These are phyloP conservation scores for Macrotrachela quadricornifera DNA, from an alignment of 1,140 invertebrate species.

Conservation along the genomic window DNA sequence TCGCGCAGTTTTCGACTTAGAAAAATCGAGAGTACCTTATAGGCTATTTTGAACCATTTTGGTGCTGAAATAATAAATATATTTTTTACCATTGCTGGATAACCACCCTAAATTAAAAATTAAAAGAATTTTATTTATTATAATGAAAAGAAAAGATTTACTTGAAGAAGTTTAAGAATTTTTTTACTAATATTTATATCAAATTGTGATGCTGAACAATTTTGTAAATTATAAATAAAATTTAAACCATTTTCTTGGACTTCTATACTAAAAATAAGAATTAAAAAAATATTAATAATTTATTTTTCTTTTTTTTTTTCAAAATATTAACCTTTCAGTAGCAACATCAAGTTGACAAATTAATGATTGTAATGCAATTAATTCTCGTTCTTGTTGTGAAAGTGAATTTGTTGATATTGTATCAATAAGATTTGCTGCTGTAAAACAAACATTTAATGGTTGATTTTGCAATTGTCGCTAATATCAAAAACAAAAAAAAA, in stretches of 20 bases:
- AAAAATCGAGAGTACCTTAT: slow-evolving; percentile 80
- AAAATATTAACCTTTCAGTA: slow-evolving; percentile 44
- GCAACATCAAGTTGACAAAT: slow-evolving; percentile 85
- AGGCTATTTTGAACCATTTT: slow-evolving; percentile 90
- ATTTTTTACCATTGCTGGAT: slow-evolving; percentile 87
- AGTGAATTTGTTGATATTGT: no score
- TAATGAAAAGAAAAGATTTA: slow-evolving; percentile 34
- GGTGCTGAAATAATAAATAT: slow-evolving; percentile 88
- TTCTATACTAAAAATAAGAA: slow-evolving; percentile 36
- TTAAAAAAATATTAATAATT: no score
- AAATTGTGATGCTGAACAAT: slow-evolving; percentile 89
- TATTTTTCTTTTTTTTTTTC: no score
- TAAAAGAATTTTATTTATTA: neutral
- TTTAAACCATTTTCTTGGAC: slow-evolving; percentile 80
- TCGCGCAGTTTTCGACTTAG: slow-evolving; percentile 83
- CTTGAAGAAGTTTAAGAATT: slow-evolving; percentile 83
- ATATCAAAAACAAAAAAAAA: no score
- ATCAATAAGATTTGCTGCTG: no score
- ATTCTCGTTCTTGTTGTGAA: slow-evolving; percentile 24
- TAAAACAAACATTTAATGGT: no score
- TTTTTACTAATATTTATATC: slow-evolving; percentile 92
- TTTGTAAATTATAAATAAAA: slow-evolving; percentile 95
- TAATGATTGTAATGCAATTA: slow-evolving; percentile 58
- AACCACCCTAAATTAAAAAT: slow-evolving; percentile 50
- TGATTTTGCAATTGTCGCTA: no score